Evolutionary conservation across 1,140 invertebrate genomes (phyloP), one percentile per base, ranked within the genome.

Genomic region (Drosophila pruinosa): DNA sequence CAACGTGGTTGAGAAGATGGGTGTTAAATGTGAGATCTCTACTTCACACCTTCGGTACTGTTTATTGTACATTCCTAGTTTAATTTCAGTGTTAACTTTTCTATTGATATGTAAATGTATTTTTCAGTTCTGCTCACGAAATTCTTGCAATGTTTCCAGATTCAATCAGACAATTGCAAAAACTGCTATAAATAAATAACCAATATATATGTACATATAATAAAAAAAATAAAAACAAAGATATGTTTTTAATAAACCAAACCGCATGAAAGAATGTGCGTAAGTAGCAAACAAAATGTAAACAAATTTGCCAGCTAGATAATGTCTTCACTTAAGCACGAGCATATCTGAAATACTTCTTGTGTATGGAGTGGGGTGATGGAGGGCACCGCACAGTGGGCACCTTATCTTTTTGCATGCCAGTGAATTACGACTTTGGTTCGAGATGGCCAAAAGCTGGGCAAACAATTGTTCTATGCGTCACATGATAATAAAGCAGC

Each of bases 391-490:
- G 41, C 24, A 24, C 12, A 56, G 12, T 12, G 22, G 7, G 12
- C 22, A 8, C 15, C 26, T 59, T 59, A 59, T 59, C 57, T 31
- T 3, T 24, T 34, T 24, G 19, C 41, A 48, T 36, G 41, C 28
- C 47, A 26, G 2, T 78, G 74, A 72, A 67, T 67, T 78, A 68
- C 38, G 63, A 68, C 61, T 78, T 62, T 10, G 21, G 31, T 53
- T 77, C 67, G 50, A 78, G 53, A 70, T 53, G 39, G 34, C 58
- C 19, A 14, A 14, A 8, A 78, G 50, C 14, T 26, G 14, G 50
- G 14, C 63, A 78, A 69, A 47, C 75, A 77, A 72, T 61, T 59
- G 39, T 28, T 41, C 54, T 72, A 72, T 77, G 75, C 75, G 75
- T 77, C 75, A 77, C 74, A 63, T 65, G 58, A 52, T 67, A 75